Evolutionary conservation across 2,888 invertebrate genomes (phyloP).

Genomic region (Macaria liturata): DNA sequence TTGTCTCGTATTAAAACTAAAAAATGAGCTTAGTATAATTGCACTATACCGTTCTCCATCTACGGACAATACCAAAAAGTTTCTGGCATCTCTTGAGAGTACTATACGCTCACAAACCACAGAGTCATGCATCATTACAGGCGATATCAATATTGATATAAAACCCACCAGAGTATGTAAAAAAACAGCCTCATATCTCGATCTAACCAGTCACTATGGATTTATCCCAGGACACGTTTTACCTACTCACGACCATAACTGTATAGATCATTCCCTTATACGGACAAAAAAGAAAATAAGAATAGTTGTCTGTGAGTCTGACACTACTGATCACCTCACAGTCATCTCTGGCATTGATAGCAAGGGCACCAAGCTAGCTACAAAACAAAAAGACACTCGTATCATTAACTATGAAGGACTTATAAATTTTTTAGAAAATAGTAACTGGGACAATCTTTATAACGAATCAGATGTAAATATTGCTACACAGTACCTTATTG

Average conservation of each 20-base stretch:
- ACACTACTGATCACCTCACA: background rate
- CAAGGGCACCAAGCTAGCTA: background rate
- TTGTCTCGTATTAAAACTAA: background rate
- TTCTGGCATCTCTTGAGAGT: background rate
- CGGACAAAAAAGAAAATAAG: background rate
- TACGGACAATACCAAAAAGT: background rate
- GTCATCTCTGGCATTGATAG: background rate
- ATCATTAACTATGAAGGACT: background rate
- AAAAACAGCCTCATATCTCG: background rate
- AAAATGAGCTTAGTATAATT: background rate
- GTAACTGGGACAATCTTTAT: background rate
- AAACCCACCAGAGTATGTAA: background rate
- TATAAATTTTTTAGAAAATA: background rate
- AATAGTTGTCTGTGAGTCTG: background rate
- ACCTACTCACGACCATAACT: background rate
- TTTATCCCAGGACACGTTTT: background rate
- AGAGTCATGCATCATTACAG: background rate
- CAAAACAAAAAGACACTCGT: background rate
- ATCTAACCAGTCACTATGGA: background rate
- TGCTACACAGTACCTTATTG: background rate
- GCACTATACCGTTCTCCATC: background rate
- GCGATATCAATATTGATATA: background rate
- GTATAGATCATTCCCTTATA: background rate
- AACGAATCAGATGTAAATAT: background rate
- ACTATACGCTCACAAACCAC: background rate